Conservation (phyloP, 2,888 invertebrate genomes). For the Polydrusus cervinus region DNA sequence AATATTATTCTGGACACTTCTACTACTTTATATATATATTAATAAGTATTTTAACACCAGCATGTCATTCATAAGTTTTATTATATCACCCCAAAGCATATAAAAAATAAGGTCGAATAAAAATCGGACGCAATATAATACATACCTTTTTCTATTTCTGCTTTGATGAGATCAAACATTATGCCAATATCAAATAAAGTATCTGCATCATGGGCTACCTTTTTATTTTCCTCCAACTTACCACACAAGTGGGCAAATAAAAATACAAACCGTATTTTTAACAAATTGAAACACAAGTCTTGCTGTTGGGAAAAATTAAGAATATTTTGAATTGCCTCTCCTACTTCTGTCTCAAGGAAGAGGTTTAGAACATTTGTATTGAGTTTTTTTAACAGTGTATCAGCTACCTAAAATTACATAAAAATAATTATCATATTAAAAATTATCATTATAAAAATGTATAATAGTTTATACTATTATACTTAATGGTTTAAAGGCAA, state of each 20-base stretch:
- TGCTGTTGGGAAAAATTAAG: constrained; percentile 19
- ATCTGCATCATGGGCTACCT: not conserved
- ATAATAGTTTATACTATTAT: too few species aligned
- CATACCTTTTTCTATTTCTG: constrained; percentile 38
- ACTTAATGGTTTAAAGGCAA: too few species aligned
- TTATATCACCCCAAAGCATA: too few species aligned
- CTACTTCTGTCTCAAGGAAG: constrained; percentile 20
- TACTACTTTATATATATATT: too few species aligned
- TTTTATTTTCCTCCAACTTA: not conserved
- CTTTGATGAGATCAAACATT: constrained; percentile 19
- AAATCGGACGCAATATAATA: too few species aligned
- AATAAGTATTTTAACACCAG: too few species aligned
- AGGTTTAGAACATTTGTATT: constrained; percentile 9
- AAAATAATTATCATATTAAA: too few species aligned
- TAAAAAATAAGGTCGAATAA: too few species aligned
- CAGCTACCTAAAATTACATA: constrained; percentile 16
- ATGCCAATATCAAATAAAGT: constrained; percentile 7
- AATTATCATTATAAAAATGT: too few species aligned
- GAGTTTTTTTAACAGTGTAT: constrained; percentile 6
- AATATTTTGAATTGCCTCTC: constrained; percentile 8
- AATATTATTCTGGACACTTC: too few species aligned
- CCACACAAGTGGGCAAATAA: constrained; percentile 26
- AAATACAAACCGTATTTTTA: constrained; percentile 23
- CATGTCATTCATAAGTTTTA: too few species aligned
- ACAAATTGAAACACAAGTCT: constrained; percentile 21